phyloP scores from a whole-genome alignment of 2,888 invertebrate genomes.

The Pogonocherus hispidulus region DNA sequence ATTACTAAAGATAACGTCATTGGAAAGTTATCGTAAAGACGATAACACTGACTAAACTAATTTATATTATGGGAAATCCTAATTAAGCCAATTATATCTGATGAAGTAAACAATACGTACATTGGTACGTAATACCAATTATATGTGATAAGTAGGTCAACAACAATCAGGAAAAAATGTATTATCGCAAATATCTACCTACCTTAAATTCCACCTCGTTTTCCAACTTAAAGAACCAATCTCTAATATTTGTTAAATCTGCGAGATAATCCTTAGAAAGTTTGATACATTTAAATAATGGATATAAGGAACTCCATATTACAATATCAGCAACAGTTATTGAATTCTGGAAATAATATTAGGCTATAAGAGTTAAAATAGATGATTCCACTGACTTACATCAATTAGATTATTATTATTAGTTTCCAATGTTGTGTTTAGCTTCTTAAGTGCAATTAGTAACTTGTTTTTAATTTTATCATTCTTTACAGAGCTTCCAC shows the following conservation, averaged over 20 bases:
- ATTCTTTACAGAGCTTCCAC: slow-evolving; percentile 69
- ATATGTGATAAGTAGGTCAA: no score
- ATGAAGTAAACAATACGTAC: no score
- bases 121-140: no score
- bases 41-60: no score
- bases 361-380: no score
- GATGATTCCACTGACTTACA: no score
- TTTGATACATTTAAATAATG: slow-evolving; percentile 73
- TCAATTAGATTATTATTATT: slow-evolving; percentile 74
- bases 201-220: slow-evolving; percentile 74
- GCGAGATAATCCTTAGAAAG: slow-evolving; percentile 72
- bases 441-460: slow-evolving; percentile 71
- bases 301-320: slow-evolving; percentile 82
- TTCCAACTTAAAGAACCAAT: slow-evolving; percentile 76
- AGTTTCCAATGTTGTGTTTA: slow-evolving; percentile 72
- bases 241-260: slow-evolving; percentile 70
- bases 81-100: no score
- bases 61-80: no score
- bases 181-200: slow-evolving; percentile 34
- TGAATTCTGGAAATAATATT: slow-evolving; percentile 72
- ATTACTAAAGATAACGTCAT: no score
- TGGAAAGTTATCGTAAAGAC: no score
- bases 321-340: slow-evolving; percentile 79
- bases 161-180: no score
- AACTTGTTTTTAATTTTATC: slow-evolving; percentile 74